Evolutionary conservation across 2,888 invertebrate species (phyloP).

Genomic region (Temnothorax ravouxi): DNA sequence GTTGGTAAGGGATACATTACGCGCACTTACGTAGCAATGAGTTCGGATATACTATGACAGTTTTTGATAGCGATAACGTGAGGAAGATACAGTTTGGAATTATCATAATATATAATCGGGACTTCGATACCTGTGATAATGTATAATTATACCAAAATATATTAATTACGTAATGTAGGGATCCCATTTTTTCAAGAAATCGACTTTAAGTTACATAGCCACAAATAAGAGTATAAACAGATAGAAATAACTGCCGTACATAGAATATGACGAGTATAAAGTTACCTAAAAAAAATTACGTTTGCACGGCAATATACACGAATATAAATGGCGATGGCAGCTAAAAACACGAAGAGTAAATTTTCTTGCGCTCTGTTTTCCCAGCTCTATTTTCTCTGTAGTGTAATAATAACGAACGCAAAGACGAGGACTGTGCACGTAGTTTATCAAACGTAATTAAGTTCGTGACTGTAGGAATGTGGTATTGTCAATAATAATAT

Average conservation of each 20-base stretch:
- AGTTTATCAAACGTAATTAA: slow-evolving; percentile 46
- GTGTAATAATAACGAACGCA: slow-evolving; percentile 13
- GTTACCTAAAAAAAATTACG: slow-evolving; percentile 12
- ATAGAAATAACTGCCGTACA: neutral
- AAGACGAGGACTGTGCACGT: neutral
- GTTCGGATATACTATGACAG: slow-evolving; percentile 32
- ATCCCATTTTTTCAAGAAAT: neutral
- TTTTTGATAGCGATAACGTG: slow-evolving; percentile 6
- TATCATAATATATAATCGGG: neutral
- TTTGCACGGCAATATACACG: neutral
- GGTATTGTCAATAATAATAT: slow-evolving; percentile 36
- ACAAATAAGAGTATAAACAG: neutral
- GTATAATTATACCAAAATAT: neutral
- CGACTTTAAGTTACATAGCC: neutral
- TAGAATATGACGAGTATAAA: neutral
- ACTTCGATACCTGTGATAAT: neutral
- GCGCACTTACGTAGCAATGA: neutral
- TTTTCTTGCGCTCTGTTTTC: slow-evolving; percentile 9
- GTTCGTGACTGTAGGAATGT: slow-evolving; percentile 9
- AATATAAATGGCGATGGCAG: slow-evolving; percentile 30
- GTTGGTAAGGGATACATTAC: slow-evolving; percentile 28
- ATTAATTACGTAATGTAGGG: neutral
- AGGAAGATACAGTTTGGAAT: neutral
- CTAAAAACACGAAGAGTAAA: slow-evolving; percentile 9
- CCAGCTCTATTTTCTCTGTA: neutral